A percentile compares a stretch with the other conserved stretches of the same genome.
These are phyloP conservation scores for Leptogaster cylindrica DNA, from an alignment of 2,888 invertebrate genomes.

Conservation along the genomic window DNA sequence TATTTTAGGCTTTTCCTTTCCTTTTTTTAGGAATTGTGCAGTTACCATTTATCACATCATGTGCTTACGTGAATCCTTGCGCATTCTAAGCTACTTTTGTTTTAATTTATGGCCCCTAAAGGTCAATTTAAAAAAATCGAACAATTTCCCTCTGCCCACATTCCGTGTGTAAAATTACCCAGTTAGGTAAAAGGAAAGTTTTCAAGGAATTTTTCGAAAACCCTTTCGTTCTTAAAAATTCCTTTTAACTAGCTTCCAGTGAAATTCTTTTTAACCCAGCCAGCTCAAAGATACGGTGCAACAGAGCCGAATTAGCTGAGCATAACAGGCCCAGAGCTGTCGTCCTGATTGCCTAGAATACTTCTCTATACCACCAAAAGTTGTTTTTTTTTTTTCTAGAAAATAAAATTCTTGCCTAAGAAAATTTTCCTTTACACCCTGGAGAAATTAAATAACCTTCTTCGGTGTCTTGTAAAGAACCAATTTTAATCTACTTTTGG, in stretches of 20 bases:
- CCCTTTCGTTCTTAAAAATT: constrained; percentile 5
- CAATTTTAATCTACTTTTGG: not conserved
- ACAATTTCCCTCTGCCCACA: not conserved
- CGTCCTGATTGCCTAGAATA: not conserved
- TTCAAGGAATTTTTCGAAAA: constrained; percentile 25
- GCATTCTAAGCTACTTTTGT: constrained; percentile 29
- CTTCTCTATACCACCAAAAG: not conserved
- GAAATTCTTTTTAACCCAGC: constrained; percentile 20
- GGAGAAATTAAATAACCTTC: constrained; percentile 8
- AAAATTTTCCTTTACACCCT: constrained; percentile 1
- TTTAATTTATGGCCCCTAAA: constrained; percentile 31
- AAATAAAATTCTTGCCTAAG: constrained; percentile 19
- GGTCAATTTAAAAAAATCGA: constrained; percentile 25
- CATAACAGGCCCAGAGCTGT: not conserved
- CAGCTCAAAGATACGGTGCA: constrained; percentile 5
- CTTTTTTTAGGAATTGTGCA: constrained; percentile 18
- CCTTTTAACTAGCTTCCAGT: constrained; percentile 32
- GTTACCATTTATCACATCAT: constrained; percentile 38
- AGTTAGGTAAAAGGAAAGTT: constrained; percentile 8
- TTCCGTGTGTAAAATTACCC: not conserved
- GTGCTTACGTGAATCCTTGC: constrained; percentile 36
- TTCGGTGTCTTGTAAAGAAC: not conserved
- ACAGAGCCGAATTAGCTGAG: not conserved
- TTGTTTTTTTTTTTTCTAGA: constrained; percentile 1
- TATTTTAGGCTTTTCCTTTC: no score